Conservation (phyloP, 1,140 invertebrate species). For the Drosophila repleta region DNA sequence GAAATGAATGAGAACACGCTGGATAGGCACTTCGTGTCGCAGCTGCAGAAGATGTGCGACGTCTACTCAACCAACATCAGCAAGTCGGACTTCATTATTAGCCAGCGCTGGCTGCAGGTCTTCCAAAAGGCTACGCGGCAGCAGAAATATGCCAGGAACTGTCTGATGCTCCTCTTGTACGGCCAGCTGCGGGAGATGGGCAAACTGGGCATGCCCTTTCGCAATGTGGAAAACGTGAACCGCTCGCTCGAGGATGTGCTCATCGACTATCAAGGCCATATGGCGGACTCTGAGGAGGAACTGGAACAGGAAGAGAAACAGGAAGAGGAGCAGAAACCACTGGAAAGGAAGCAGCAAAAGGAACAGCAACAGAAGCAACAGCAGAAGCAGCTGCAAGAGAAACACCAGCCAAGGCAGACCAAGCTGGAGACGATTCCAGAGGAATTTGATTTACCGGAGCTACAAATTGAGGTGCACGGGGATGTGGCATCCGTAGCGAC, state of each 20-base stretch:
- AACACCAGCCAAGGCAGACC: too few relatives aligned
- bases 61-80: conserved; percentile 18
- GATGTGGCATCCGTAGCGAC: background rate
- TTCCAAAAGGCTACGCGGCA: conserved; percentile 16
- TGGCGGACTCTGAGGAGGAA: background rate
- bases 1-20: conserved; percentile 39
- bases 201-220: conserved; percentile 50
- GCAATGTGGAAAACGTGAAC: conserved; percentile 18
- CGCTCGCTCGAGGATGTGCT: conserved; percentile 44
- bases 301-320: background rate
- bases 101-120: conserved; percentile 42
- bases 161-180: conserved; percentile 59
- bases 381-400: too few relatives aligned
- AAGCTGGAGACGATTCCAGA: background rate
- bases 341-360: background rate
- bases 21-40: conserved; percentile 52
- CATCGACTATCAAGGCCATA: conserved; percentile 27
- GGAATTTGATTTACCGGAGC: background rate
- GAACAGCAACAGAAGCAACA: too few relatives aligned
- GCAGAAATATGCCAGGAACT: conserved; percentile 63
- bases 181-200: conserved; percentile 44
- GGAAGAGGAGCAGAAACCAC: background rate
- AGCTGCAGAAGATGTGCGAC: conserved; percentile 38
- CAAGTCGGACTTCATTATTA: conserved; percentile 19
- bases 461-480: background rate